These are phyloP conservation scores for Halocaridina rubra DNA, from an alignment of 2,888 invertebrate species.

Conservation along the genomic window DNA sequence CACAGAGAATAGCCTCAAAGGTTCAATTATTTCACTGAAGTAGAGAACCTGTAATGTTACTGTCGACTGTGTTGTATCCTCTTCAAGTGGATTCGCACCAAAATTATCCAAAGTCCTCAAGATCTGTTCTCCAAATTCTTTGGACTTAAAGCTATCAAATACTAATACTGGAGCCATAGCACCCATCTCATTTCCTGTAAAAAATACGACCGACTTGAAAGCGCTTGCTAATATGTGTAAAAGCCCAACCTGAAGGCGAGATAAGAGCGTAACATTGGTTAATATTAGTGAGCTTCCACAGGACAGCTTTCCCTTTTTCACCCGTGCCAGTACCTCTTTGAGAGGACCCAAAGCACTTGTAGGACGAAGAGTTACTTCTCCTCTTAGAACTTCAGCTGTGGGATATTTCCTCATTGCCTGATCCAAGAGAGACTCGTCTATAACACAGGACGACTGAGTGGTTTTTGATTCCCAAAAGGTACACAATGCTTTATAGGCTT, in stretches of 20 bases:
- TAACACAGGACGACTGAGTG: neutral
- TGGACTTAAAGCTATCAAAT: slow-evolving; percentile 9
- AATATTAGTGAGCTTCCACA: slow-evolving; percentile 26
- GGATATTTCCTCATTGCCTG: neutral
- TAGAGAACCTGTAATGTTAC: slow-evolving; percentile 1
- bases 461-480: neutral
- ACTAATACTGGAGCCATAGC: slow-evolving; percentile 25
- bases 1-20: neutral
- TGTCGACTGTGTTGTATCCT: neutral
- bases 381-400: neutral
- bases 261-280: slow-evolving; percentile 32
- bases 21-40: neutral
- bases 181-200: slow-evolving; percentile 13
- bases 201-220: slow-evolving; percentile 41
- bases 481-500: slow-evolving; percentile 11
- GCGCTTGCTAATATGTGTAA: slow-evolving; percentile 16
- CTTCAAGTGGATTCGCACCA: slow-evolving; percentile 20
- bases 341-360: slow-evolving; percentile 27
- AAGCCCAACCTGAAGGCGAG: slow-evolving; percentile 54
- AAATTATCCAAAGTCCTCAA: neutral
- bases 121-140: neutral
- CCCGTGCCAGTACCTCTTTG: slow-evolving; percentile 13
- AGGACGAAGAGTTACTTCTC: slow-evolving; percentile 1
- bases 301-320: slow-evolving; percentile 9
- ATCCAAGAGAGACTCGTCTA: slow-evolving; percentile 24